phyloP scores from a whole-genome alignment of 2,797 vertebrate genomes.

The Gastrophryne carolinensis region DNA sequence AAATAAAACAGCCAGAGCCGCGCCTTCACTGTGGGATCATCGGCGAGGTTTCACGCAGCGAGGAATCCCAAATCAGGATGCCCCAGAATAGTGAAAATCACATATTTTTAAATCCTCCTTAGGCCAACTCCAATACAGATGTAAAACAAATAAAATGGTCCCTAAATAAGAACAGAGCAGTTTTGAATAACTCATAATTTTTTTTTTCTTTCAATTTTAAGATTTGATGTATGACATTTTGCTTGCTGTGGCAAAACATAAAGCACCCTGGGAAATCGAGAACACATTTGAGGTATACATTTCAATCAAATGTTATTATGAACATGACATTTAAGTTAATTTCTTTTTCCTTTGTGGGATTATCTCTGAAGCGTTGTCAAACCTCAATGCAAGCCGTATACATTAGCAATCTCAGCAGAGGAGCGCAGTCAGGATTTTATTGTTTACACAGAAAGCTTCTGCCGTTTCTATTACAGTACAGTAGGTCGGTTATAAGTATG shows the following conservation, averaged over 20 bases:
- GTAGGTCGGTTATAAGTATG: slow-evolving; percentile 7
- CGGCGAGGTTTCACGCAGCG: too few relatives aligned
- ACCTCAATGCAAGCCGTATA: neutral
- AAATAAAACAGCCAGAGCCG: too few relatives aligned
- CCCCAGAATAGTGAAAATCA: too few relatives aligned
- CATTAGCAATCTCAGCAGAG: neutral
- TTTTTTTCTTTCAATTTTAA: neutral
- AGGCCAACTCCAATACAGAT: too few relatives aligned
- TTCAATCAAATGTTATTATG: neutral
- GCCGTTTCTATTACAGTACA: neutral
- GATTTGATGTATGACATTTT: neutral
- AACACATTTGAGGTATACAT: neutral
- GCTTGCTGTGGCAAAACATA: neutral
- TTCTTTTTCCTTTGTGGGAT: neutral
- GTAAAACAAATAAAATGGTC: too few relatives aligned
- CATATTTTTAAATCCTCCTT: too few relatives aligned
- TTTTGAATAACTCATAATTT: too few relatives aligned
- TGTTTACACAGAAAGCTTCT: neutral
- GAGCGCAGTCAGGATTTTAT: neutral
- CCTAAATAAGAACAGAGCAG: too few relatives aligned
- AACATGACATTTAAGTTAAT: neutral
- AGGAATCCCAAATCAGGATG: too few relatives aligned
- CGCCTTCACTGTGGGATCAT: too few relatives aligned
- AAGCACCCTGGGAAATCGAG: neutral
- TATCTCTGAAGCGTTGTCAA: neutral